Base-by-base conservation (phyloP, 1,140 invertebrate species). In the Drosophila ananassae region DNA sequence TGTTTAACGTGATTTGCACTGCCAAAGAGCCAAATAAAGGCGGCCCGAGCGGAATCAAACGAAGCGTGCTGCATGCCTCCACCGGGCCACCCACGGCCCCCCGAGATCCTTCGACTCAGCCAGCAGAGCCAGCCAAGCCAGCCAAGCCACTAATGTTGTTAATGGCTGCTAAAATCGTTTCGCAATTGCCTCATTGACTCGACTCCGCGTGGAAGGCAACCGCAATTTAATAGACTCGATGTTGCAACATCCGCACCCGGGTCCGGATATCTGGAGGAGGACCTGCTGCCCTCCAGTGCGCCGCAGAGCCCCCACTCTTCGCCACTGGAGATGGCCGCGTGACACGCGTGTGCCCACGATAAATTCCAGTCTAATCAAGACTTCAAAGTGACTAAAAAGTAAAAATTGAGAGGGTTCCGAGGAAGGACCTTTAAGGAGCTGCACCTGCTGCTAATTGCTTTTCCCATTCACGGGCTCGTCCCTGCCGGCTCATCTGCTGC, bases 151-250 rank as follows among this genome's bases (percentile, higher is more conserved):
- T 78, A 77, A 84, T 80, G 80, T 85, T 85, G 67, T 84, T 85
- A 84, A 84, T 84, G 76, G 80, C 76, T 76, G 66, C 76, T 79
- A 73, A 79, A 83, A 84, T 84, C 77, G 77, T 81, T 87, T 81
- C 68, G 78, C 78, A 81, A 85, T 82, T 78, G 82, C 74, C 82
- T 81, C 82, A 85, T 85, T 85, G 80, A 79, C 71, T 83, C 58
- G 64, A 59, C 58, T 74, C 53, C 60, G 47, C 28, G 37, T n/a
- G n/a, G 50, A 37, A 63, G 50, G 59, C 54, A 69, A 68, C 77
- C 63, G 77, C 74, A 78, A 69, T 82, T 78, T 82, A 82, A 84
- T 80, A 64, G 67, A 79, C 77, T 79, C 62, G 50, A 58, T 52
- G 64, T 56, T 73, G 51, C 60, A 79, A 69, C 53, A 71, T 71